Base-by-base conservation (phyloP, 1,140 invertebrate genomes). In the Bathynomus jamesi region DNA sequence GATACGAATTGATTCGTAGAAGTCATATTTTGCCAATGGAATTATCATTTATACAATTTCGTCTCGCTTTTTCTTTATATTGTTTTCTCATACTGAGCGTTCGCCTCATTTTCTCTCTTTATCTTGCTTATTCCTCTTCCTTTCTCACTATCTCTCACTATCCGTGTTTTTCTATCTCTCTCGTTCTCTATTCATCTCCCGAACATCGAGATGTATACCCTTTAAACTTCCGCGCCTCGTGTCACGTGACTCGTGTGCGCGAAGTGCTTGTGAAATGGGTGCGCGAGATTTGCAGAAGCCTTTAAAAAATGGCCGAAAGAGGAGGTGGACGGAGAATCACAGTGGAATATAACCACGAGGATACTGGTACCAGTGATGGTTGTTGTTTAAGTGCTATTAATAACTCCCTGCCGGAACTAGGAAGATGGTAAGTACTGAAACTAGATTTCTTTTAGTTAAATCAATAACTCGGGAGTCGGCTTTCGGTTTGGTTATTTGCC, bases 281-380 rank as follows among this genome's bases (percentile, higher is more conserved):
- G 40, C 40, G 40, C 40, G 40, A 13, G 24, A 30, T 69, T 24
- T 27, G 69, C 76, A 77, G 76, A 77, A 67, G 71, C 64, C 72
- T 70, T 77, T 72, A 74, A 77, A 77, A 77, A 77, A 75, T 77
- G 76, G 76, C 76, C 67, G 76, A 77, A 70, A 74, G 76, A 74
- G 76, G 76, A 73, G 76, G 73, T 61, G 72, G 72, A 31, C 73
- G 70, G 71, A 71, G 76, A 61, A 74, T 74, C 63, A 77, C 71
- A 30, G 68, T 74, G 68, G 73, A 74, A 74, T 77, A 77, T 74
- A 74, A 77, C 72, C 76, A 73, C 71, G 72, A 77, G 69, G 72
- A 73, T 71, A 77, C 66, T 74, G 76, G 73, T 27, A 74, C 64
- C 60, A 65, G 66, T 60, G 67, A 72, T 32, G 76, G 76, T 64